Evolutionary conservation across 2,113 vertebrate species (phyloP).

Genomic region (Athene noctua): DNA sequence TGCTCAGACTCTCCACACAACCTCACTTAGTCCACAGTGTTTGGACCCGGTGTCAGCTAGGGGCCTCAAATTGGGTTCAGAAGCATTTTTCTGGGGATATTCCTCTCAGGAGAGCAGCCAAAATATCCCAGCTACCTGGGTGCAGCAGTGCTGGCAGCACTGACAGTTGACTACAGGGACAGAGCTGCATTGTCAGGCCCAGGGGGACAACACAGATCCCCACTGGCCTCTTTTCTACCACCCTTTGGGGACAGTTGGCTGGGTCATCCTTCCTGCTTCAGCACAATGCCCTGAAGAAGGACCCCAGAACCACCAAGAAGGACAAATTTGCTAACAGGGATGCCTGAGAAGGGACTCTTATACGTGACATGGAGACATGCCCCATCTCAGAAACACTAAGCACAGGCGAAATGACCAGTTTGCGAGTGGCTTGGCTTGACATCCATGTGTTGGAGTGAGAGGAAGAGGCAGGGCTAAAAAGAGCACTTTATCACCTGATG

Average conservation of each 20-base stretch:
- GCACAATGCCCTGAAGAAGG: neutral
- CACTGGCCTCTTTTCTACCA: neutral
- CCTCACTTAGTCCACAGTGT: neutral
- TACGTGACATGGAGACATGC: rapidly evolving
- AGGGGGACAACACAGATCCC: neutral
- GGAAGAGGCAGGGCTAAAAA: neutral
- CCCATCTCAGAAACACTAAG: neutral
- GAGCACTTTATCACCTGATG: neutral
- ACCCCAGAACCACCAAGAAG: neutral
- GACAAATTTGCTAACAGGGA: neutral
- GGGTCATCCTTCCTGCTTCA: neutral
- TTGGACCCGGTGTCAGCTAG: neutral
- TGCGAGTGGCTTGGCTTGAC: neutral
- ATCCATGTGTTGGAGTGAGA: neutral
- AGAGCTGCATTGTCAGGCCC: neutral
- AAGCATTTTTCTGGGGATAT: neutral
- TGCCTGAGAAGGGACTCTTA: neutral
- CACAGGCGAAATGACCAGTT: neutral
- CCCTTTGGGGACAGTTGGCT: neutral
- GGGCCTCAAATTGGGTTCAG: neutral
- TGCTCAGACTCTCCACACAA: too few species aligned
- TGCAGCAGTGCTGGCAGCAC: neutral
- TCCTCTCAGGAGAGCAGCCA: neutral
- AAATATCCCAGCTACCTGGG: neutral
- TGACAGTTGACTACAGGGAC: neutral